Percentiles rank a stretch among this genome's conserved stretches.
phyloP scores from a whole-genome alignment of 2,113 vertebrate species.

The Platysteira castanea region DNA sequence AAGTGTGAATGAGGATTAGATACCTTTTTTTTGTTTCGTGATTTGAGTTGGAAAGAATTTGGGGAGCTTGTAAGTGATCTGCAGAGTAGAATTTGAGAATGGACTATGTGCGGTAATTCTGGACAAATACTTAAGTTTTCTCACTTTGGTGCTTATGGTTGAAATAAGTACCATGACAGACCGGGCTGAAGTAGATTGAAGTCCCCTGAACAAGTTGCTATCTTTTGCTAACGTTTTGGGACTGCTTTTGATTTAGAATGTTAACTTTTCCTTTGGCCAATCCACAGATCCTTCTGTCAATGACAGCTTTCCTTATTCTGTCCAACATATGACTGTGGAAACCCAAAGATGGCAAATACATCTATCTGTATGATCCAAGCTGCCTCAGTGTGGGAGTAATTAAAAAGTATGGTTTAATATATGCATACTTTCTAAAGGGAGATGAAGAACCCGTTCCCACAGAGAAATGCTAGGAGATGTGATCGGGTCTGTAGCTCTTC shows the following conservation, averaged over 20 bases:
- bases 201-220: neutral
- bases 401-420: slow-evolving; percentile 37
- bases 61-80: neutral
- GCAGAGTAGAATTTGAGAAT: neutral
- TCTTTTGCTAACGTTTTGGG: neutral
- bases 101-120: neutral
- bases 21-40: neutral
- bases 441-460: slow-evolving; percentile 34
- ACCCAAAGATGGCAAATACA: neutral
- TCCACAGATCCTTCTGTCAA: neutral
- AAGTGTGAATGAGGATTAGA: neutral
- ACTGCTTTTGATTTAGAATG: neutral
- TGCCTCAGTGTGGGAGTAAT: slow-evolving; percentile 53
- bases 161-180: neutral
- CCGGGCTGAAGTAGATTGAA: neutral
- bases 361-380: neutral
- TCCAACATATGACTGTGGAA: neutral
- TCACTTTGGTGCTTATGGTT: slow-evolving; percentile 18
- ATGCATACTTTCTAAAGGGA: slow-evolving; percentile 32
- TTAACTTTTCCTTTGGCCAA: slow-evolving; percentile 1
- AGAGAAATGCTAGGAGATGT: neutral
- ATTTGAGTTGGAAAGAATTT: neutral
- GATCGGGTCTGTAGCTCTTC: neutral
- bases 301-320: neutral
- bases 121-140: slow-evolving; percentile 23